Conservation (phyloP, 1,140 invertebrate species). For the Dryas iulia region DNA sequence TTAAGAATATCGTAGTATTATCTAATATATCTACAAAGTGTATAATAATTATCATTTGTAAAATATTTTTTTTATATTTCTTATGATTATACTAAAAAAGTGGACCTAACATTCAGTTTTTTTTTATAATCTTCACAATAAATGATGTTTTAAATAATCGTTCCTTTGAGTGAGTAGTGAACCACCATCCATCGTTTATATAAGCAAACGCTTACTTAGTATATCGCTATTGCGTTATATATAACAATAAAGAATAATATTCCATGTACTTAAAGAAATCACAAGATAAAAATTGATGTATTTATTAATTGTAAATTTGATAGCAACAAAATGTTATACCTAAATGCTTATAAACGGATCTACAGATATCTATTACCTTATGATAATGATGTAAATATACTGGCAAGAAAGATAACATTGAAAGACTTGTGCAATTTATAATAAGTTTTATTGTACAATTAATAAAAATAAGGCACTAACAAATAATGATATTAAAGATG, state of each 20-base stretch:
- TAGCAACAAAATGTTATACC: background rate
- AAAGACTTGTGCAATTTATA: background rate
- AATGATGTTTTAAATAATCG: too few relatives aligned
- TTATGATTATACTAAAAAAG: too few relatives aligned
- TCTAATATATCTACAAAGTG: background rate
- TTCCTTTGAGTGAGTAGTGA: too few relatives aligned
- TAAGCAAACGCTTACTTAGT: too few relatives aligned
- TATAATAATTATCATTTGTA: too few relatives aligned
- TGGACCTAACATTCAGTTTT: too few relatives aligned
- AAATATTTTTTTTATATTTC: too few relatives aligned
- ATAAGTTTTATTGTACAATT: background rate
- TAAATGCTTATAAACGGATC: background rate
- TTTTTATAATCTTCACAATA: too few relatives aligned
- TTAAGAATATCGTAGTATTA: background rate
- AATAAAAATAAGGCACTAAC: background rate
- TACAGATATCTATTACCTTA: background rate
- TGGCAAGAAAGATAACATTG: background rate
- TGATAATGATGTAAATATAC: background rate
- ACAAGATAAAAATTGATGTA: background rate
- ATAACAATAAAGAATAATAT: too few relatives aligned
- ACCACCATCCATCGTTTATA: too few relatives aligned
- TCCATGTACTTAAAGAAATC: too few relatives aligned
- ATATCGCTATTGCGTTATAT: too few relatives aligned
- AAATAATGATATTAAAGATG: background rate
- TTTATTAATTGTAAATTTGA: background rate